Evolutionary conservation across 2,888 invertebrate species (phyloP).

Genomic region (Vannuccia rotundouncinata): DNA sequence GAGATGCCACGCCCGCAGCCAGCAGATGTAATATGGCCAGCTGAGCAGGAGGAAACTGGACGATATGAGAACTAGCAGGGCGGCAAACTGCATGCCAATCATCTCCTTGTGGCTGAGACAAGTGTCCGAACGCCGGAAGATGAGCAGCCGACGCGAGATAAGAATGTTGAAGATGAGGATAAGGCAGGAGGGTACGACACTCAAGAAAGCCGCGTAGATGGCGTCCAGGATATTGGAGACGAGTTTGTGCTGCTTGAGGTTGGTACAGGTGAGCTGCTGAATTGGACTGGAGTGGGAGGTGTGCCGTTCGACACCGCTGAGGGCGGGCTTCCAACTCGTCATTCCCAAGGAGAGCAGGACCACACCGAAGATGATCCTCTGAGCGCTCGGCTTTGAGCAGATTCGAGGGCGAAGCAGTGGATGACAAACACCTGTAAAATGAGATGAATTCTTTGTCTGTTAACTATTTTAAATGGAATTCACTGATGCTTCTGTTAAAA

Average conservation of each 20-base stretch:
- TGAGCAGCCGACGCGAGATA: slow-evolving; percentile 47
- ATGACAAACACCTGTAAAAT: slow-evolving; percentile 44
- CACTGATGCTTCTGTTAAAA: no score
- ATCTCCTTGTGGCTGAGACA: slow-evolving; percentile 46
- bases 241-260: slow-evolving; percentile 42
- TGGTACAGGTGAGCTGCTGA: slow-evolving; percentile 43
- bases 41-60: slow-evolving; percentile 50
- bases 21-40: slow-evolving; percentile 49
- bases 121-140: slow-evolving; percentile 29
- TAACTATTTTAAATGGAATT: no score
- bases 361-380: slow-evolving; percentile 45
- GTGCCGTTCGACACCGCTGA: slow-evolving; percentile 39
- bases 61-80: slow-evolving; percentile 50
- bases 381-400: slow-evolving; percentile 46
- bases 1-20: slow-evolving; percentile 42
- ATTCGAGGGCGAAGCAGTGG: slow-evolving; percentile 47
- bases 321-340: slow-evolving; percentile 46
- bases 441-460: no score
- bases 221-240: slow-evolving; percentile 47
- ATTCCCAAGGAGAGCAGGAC: slow-evolving; percentile 43
- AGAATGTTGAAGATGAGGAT: slow-evolving; percentile 48
- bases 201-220: slow-evolving; percentile 47
- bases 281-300: not conserved
- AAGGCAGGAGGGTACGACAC: slow-evolving; percentile 49
- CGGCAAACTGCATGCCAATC: slow-evolving; percentile 50